Conservation (phyloP, 64 coral and sea anemone genomes). For the Cladopsammia gracilis region DNA sequence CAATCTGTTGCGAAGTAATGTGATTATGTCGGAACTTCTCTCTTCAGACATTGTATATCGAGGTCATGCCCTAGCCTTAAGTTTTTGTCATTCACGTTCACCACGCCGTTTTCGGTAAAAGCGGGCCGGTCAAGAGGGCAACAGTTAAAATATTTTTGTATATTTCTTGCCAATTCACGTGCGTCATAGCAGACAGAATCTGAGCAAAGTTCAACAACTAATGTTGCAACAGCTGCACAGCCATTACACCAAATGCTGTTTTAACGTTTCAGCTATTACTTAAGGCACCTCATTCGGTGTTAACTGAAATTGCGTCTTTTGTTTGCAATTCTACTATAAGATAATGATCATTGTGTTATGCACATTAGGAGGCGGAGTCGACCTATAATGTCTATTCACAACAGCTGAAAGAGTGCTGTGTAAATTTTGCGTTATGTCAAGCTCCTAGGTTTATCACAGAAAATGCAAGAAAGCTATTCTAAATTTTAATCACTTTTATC, state of each 20-base stretch:
- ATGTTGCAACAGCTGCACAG: background rate
- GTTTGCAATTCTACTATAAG: slow-evolving; percentile 38
- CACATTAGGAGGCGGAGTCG: slow-evolving; percentile 42
- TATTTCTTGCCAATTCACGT: slow-evolving; percentile 34
- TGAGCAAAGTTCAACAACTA: slow-evolving; percentile 33
- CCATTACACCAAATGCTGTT: background rate
- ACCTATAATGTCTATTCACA: slow-evolving; percentile 1
- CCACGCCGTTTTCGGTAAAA: slow-evolving; percentile 1
- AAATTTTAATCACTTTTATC: background rate
- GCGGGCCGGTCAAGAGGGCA: slow-evolving; percentile 44
- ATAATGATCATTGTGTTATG: slow-evolving; percentile 35
- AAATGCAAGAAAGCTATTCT: background rate
- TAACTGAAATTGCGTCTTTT: slow-evolving; percentile 48
- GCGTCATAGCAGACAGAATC: background rate
- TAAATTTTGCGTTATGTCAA: background rate
- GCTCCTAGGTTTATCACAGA: background rate
- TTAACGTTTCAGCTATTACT: slow-evolving; percentile 2
- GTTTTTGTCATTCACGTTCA: background rate
- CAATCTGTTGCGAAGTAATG: background rate
- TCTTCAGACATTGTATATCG: slow-evolving; percentile 11
- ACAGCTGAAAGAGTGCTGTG: background rate
- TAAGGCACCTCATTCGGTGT: slow-evolving; percentile 1
- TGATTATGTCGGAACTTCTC: slow-evolving; percentile 5
- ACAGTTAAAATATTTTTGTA: slow-evolving; percentile 21
- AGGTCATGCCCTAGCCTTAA: slow-evolving; percentile 31